Conservation (phyloP, 2,888 invertebrate genomes). For the Hypselothyrea guttata region DNA sequence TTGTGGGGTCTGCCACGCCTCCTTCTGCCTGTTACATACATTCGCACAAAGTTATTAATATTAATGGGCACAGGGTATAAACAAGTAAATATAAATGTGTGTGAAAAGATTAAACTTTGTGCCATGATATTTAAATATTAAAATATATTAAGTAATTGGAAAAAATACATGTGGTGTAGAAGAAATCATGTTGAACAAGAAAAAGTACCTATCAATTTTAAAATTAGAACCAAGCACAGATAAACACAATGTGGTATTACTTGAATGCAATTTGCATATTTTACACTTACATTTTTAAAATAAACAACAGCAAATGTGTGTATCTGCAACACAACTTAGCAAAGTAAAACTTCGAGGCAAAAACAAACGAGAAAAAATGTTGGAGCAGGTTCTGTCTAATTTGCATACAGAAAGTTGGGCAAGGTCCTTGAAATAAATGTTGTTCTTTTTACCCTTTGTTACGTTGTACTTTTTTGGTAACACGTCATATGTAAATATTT, state of each 20-base stretch:
- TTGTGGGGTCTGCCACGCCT: too few species aligned
- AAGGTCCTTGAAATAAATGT: slow-evolving; percentile 7
- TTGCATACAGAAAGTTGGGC: slow-evolving; percentile 52
- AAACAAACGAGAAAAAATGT: slow-evolving; percentile 12
- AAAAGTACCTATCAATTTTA: too few species aligned
- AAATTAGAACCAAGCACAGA: slow-evolving; percentile 8
- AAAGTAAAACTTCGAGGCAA: slow-evolving; percentile 37
- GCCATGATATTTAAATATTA: too few species aligned
- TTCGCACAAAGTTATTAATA: neutral
- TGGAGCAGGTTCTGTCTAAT: slow-evolving; percentile 38
- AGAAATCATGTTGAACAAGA: too few species aligned
- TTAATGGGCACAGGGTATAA: neutral
- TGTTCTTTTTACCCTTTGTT: slow-evolving; percentile 19
- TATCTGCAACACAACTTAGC: slow-evolving; percentile 11
- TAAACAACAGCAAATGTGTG: slow-evolving; percentile 14
- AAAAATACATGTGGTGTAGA: neutral
- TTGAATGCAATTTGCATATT: slow-evolving; percentile 64
- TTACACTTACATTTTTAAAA: slow-evolving; percentile 37
- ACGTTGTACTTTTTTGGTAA: slow-evolving; percentile 51
- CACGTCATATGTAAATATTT: slow-evolving; percentile 63
- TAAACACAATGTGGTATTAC: slow-evolving; percentile 21
- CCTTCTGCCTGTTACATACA: too few species aligned
- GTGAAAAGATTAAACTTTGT: slow-evolving; percentile 38
- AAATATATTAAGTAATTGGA: slow-evolving; percentile 35
- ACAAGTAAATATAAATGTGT: slow-evolving; percentile 22